Base-by-base conservation (phyloP, 2,113 vertebrate genomes). In the Pseudopodoces humilis region DNA sequence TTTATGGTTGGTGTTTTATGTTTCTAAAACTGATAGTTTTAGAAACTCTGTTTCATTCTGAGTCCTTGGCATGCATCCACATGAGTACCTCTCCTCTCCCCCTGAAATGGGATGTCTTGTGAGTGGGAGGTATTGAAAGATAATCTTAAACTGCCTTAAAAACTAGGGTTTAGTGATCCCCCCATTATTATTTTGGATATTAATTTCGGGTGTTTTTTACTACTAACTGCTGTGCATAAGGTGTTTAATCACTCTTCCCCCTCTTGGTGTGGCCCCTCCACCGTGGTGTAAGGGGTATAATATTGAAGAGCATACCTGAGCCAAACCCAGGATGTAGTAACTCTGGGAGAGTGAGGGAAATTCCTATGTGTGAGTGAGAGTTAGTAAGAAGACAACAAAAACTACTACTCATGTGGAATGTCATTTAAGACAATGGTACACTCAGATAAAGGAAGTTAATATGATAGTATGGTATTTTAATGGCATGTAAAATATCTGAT, bases 401-500 rank as follows among this genome's bases (percentile, higher is more conserved):
- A 16, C n/a, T 77, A 13, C 63, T 23, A 2, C 39, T 88, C 12
- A 11, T 10, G 22, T 79, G 62, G 55, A 92, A 93, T 49, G 23
- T 31, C 50, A 27, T 83, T 94, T 91, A 64, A 88, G 92, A 77
- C 60, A 63, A 67, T 49, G 35, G 17, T 84, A 5, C 37, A 50
- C 58, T 92, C 47, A 60, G 28, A 55, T 80, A 53, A 76, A 86
- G 49, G 53, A 94, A 93, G 50, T 43, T 87, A 86, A 74, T 92
- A 62, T 5, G 15, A 53, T 53, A 76, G 21, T 58, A 79, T 47
- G n/a, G n/a, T 86, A 43, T 95, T 96, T 92, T 94, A 94, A 91
- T 92, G 47, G 78, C 84, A 74, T 9, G 12, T 92, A 77, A 92
- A 96, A 23, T 33, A 68, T 94, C 77, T 95, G 77, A 93, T 91